Evolutionary conservation across 2,113 vertebrate genomes (phyloP).

Genomic region (Osmerus eperlanus): DNA sequence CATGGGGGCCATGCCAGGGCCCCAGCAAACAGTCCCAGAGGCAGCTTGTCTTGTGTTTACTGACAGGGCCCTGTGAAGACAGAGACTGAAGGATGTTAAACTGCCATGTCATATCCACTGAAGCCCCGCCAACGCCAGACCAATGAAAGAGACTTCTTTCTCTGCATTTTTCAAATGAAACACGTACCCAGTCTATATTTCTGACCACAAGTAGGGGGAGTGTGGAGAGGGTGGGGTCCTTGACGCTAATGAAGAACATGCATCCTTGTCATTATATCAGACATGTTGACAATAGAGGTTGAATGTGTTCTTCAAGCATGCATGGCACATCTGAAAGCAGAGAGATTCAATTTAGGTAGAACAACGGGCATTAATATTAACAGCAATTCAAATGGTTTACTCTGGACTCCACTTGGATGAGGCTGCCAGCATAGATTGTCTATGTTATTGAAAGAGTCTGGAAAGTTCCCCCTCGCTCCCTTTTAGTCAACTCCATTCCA

Average conservation of each 20-base stretch:
- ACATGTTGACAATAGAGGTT: too few species aligned
- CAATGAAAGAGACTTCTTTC: constrained; percentile 53
- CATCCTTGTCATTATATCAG: too few species aligned
- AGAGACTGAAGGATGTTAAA: constrained; percentile 54
- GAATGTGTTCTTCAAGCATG: too few species aligned
- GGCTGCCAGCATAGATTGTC: constrained; percentile 64
- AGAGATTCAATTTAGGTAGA: constrained; percentile 28
- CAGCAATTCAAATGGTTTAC: constrained; percentile 52
- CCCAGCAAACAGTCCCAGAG: constrained; percentile 47
- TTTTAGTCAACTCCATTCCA: constrained; percentile 35
- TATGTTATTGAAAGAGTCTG: constrained; percentile 72
- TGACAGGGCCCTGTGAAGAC: constrained; percentile 69
- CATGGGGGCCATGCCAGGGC: background rate
- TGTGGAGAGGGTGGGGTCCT: too few species aligned
- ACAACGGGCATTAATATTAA: constrained; percentile 32
- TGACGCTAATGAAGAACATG: too few species aligned
- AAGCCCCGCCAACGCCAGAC: constrained; percentile 26
- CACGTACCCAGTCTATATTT: too few species aligned
- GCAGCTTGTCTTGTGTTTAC: constrained; percentile 59
- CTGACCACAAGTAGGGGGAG: too few species aligned
- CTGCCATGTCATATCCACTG: constrained; percentile 51
- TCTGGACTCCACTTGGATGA: constrained; percentile 40
- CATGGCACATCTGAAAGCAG: background rate
- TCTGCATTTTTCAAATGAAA: constrained; percentile 10
- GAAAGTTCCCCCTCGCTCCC: constrained; percentile 53